Base-by-base conservation (phyloP, 1,140 invertebrate species). In the Sarcophaga peregrina region DNA sequence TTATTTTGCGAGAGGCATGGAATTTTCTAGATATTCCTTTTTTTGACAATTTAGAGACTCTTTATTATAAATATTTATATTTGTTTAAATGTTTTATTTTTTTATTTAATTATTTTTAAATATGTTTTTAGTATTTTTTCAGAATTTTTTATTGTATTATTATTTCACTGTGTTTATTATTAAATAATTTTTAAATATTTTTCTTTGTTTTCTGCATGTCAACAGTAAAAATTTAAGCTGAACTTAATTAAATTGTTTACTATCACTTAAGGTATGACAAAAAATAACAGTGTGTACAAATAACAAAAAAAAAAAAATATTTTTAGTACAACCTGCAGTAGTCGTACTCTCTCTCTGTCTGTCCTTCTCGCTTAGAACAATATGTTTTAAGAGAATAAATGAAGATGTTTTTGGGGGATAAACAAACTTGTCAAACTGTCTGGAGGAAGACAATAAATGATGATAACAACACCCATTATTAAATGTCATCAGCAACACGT, bases 361-460 rank as follows among this genome's bases (percentile, higher is more conserved):
- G 4, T 5, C n/a, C 20, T 25, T 68, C 8, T 25, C 3, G 7
- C 3, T 58, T 13, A 58, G 54, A 58, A 15, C 25, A 37, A 37
- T 37, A 37, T 37, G 25, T 58, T 58, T 7, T 58, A 58, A 58
- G 54, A n/a, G 25, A 37, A 37, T 37, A 37, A 37, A 37, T 37
- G 25, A 4, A 37, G 25, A 37, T 37, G 25, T 37, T 37, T 37
- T 37, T 37, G 25, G 25, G 25, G 15, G n/a, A 13, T 13, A 58
- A 13, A 58, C 11, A 68, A 4, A 68, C 62, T 68, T 68, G 62
- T 20, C 62, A 68, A 68, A n/a, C 62, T 68, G 62, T 68, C 62
- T 68, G 17, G 62, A 20, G 62, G 8, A 20, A 68, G 62, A 20
- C 17, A 68, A 68, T 20, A n/a, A 52, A 52, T 1, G 4, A 37